A percentile compares a stretch with the other conserved stretches of the same genome.
phyloP scores from a whole-genome alignment of 2,888 invertebrate species.

The Disparrhopalites patrizii region DNA sequence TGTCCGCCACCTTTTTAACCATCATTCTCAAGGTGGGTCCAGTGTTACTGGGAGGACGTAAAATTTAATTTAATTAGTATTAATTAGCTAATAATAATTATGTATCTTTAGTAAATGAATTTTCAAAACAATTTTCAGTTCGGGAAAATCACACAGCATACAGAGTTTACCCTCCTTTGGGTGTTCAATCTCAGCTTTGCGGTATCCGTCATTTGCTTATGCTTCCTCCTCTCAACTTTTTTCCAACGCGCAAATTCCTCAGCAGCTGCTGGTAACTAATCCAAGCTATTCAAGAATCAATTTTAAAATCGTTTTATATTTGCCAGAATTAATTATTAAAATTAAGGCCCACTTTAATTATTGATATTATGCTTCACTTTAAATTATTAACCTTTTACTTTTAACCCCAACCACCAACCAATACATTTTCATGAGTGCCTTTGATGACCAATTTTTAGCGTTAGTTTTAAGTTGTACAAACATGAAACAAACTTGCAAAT shows the following conservation, averaged over 20 bases:
- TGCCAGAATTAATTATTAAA: not conserved
- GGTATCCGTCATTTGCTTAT: slow-evolving; percentile 54
- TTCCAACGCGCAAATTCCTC: slow-evolving; percentile 60
- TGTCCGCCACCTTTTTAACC: slow-evolving; percentile 66
- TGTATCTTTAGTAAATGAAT: slow-evolving; percentile 1
- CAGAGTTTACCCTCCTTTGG: slow-evolving; percentile 64
- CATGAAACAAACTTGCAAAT: too few species aligned
- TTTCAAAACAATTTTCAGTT: slow-evolving; percentile 51
- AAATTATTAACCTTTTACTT: not conserved
- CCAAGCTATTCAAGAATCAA: not conserved
- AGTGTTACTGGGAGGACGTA: not conserved
- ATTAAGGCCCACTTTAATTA: slow-evolving; percentile 34
- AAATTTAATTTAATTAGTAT: not conserved
- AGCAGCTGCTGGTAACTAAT: slow-evolving; percentile 53
- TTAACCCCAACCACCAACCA: not conserved
- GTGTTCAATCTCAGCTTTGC: slow-evolving; percentile 61
- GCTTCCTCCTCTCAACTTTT: slow-evolving; percentile 58
- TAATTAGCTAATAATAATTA: not conserved
- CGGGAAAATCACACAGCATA: slow-evolving; percentile 69
- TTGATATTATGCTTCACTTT: slow-evolving; percentile 50
- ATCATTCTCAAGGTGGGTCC: slow-evolving; percentile 60
- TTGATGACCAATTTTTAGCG: too few species aligned
- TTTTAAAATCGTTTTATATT: not conserved
- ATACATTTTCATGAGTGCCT: too few species aligned
- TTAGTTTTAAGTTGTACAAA: too few species aligned